phyloP scores from a whole-genome alignment of 2,797 vertebrate species.

The Hippocampus kuda region DNA sequence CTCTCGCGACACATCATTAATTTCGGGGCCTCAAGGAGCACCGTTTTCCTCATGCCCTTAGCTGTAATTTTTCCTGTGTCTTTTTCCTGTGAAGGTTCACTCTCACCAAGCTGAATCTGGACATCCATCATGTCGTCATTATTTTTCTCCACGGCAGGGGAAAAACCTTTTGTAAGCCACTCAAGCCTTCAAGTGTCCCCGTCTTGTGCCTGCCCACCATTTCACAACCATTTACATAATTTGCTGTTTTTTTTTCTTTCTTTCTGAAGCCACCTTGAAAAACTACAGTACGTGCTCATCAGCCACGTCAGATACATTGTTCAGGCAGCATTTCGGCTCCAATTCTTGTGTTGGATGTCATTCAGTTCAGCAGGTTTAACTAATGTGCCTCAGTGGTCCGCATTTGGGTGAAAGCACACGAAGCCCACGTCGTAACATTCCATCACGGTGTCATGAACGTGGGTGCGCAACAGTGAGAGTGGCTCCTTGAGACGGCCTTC shows the following conservation, averaged over 20 bases:
- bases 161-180: constrained; percentile 2
- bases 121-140: constrained; percentile 14
- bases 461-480: background rate
- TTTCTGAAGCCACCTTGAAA: background rate
- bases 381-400: background rate
- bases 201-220: constrained; percentile 9
- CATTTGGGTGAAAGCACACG: no score
- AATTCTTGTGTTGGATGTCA: background rate
- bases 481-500: background rate
- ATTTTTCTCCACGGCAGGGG: constrained; percentile 18
- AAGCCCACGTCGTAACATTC: background rate
- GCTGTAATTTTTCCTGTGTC: constrained; percentile 24
- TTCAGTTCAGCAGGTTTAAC: background rate
- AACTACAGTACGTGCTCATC: background rate
- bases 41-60: background rate
- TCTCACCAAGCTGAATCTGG: constrained; percentile 18
- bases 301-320: background rate
- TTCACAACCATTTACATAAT: constrained; percentile 1
- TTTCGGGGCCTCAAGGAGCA: background rate
- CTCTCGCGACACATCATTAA: background rate
- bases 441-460: background rate
- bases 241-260: background rate
- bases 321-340: no score
- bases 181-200: constrained; percentile 3
- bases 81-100: constrained; percentile 20